phyloP scores from a whole-genome alignment of 2,113 vertebrate genomes.

The Apteryx mantelli region DNA sequence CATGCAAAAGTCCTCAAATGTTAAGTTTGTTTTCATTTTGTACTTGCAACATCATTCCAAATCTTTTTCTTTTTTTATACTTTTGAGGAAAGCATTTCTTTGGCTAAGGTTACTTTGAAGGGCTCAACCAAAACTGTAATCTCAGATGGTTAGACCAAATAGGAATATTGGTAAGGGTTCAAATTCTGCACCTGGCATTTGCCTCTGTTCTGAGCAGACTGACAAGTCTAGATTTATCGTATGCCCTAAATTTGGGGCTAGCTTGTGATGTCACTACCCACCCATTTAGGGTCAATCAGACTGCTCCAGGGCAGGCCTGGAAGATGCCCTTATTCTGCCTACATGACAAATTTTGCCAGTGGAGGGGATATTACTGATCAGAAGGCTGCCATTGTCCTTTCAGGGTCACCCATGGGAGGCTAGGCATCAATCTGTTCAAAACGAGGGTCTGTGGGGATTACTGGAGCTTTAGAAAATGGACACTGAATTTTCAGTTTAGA shows the following conservation, averaged over 20 bases:
- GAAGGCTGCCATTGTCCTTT: neutral
- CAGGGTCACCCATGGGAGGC: accelerated
- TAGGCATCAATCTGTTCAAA: neutral
- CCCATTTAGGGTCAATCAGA: neutral
- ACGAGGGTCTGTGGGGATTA: accelerated
- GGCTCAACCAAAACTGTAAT: neutral
- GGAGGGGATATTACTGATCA: accelerated
- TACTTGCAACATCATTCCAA: neutral
- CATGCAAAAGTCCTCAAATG: neutral
- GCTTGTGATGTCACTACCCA: neutral
- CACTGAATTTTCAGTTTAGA: neutral
- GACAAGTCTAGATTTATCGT: neutral
- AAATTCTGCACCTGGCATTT: neutral
- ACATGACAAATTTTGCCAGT: accelerated
- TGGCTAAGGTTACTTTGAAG: neutral
- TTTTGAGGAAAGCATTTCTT: neutral
- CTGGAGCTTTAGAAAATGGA: neutral
- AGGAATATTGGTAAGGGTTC: neutral
- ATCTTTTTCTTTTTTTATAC: neutral
- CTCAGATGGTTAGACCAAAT: neutral
- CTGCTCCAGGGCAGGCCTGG: neutral
- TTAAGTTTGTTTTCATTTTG: neutral
- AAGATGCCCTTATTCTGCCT: neutral
- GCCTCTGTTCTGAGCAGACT: neutral
- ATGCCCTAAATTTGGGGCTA: neutral